phyloP scores from a whole-genome alignment of 2,113 vertebrate species.

The Strix aluco region DNA sequence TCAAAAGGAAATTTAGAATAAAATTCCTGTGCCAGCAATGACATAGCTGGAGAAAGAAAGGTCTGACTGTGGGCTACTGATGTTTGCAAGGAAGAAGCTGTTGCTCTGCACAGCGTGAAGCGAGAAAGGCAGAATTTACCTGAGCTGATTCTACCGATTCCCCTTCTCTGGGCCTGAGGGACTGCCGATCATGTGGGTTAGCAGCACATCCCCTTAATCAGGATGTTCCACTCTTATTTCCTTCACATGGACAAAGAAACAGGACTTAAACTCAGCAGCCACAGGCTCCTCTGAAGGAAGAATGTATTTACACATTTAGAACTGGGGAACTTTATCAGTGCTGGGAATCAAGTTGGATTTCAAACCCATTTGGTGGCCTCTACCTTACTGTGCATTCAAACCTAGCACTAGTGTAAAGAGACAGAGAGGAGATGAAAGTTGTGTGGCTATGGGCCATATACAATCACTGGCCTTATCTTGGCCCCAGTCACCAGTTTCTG shows the following conservation, averaged over 20 bases:
- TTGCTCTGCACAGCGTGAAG: not conserved
- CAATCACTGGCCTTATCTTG: not conserved
- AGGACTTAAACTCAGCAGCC: slow-evolving; percentile 8
- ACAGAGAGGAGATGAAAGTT: slow-evolving; percentile 46
- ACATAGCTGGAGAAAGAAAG: slow-evolving; percentile 18
- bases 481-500: slow-evolving; percentile 5
- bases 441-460: not conserved
- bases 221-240: not conserved
- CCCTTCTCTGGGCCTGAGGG: not conserved
- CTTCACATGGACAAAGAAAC: not conserved
- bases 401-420: slow-evolving; percentile 30
- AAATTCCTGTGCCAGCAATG: not conserved
- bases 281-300: slow-evolving; percentile 5
- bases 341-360: not conserved
- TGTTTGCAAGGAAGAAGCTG: slow-evolving; percentile 40
- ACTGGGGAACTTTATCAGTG: not conserved
- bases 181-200: not conserved
- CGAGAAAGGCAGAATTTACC: slow-evolving; percentile 6
- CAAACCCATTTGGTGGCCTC: not conserved
- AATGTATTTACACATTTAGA: not conserved
- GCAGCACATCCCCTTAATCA: not conserved
- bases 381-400: not conserved
- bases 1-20: slow-evolving; percentile 25
- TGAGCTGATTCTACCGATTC: not conserved
- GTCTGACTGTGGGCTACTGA: not conserved